Evolutionary conservation across 2,113 vertebrate species (phyloP).

Genomic region (Xenopus laevis): DNA sequence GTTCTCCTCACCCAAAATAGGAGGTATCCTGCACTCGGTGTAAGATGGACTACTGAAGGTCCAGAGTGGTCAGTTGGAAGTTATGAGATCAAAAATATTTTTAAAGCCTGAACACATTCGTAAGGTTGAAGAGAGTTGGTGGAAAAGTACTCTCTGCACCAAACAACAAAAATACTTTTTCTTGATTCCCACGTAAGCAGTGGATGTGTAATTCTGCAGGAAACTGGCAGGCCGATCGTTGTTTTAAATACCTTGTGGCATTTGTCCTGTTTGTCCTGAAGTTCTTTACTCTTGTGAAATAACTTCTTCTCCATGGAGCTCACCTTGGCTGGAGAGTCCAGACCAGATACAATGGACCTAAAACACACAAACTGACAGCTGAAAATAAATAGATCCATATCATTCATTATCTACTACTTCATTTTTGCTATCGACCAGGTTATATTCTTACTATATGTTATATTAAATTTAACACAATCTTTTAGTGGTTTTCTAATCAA

Average conservation of each 20-base stretch:
- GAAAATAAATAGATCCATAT: neutral
- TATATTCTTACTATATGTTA: too few species aligned
- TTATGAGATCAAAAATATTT: neutral
- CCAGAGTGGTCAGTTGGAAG: slow-evolving; percentile 20
- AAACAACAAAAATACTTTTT: slow-evolving; percentile 60
- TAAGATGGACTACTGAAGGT: slow-evolving; percentile 9
- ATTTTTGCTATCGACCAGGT: too few species aligned
- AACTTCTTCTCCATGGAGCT: slow-evolving; percentile 99
- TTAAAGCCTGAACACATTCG: slow-evolving; percentile 61
- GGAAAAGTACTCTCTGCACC: slow-evolving; percentile 60
- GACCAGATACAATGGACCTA: slow-evolving; percentile 75
- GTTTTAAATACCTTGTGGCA: slow-evolving; percentile 89
- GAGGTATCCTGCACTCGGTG: slow-evolving; percentile 18
- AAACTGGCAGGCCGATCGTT: slow-evolving; percentile 64
- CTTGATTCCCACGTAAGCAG: slow-evolving; percentile 63
- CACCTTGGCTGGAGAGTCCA: slow-evolving; percentile 94
- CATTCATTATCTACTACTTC: too few species aligned
- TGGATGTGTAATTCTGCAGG: slow-evolving; percentile 66
- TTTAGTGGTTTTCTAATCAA: too few species aligned
- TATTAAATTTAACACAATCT: too few species aligned
- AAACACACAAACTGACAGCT: slow-evolving; percentile 19
- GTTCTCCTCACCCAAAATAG: slow-evolving; percentile 14
- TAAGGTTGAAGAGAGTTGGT: slow-evolving; percentile 40
- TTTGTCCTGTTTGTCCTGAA: slow-evolving; percentile 96
- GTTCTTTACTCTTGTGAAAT: slow-evolving; percentile 93